Base-by-base conservation (phyloP, 1,140 invertebrate genomes). In the Vanessa tameamea region DNA sequence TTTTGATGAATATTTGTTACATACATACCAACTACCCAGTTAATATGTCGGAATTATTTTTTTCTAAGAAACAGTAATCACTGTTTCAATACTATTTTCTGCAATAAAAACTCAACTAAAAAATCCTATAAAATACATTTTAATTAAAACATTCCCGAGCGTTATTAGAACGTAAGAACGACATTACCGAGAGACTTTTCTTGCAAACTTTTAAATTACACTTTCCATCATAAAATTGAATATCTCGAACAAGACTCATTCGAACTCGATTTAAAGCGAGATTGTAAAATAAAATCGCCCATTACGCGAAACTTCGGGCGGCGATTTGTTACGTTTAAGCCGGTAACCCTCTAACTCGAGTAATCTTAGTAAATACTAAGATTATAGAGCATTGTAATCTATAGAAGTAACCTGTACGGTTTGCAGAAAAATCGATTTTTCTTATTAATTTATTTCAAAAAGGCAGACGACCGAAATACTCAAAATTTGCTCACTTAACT, bases 261-360 rank as follows among this genome's bases (percentile, higher is more conserved):
- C 67, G 31, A 74, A 74, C 47, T 69, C 72, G 66, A 69, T 74
- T 74, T 69, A 47, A 61, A 69, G 66, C 61, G 50, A 64, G 65
- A 72, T 78, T 78, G 51, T 78, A 75, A 75, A 78, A 78, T 75
- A 78, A 71, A 72, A 74, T 64, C 68, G 73, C 65, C 73, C 73
- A 78, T 78, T 78, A 68, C 66, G 69, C 53, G 66, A 47, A 78
- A 78, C 73, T 78, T 78, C 71, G 59, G 67, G 26, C 65, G 69
- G 57, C 73, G 73, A 78, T 78, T 78, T 78, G 77, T 78, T 72
- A 78, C 77, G 65, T 75, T 78, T 75, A 72, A 74, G 65, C 72
- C 67, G 69, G 64, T 65, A 76, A 71, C 72, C 76, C 65, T 70
- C 69, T 66, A 55, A 71, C 64, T 67, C 72, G 64, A 64, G 72